Evolutionary conservation across 2,888 invertebrate species (phyloP).

Genomic region (Drosophila monieri): DNA sequence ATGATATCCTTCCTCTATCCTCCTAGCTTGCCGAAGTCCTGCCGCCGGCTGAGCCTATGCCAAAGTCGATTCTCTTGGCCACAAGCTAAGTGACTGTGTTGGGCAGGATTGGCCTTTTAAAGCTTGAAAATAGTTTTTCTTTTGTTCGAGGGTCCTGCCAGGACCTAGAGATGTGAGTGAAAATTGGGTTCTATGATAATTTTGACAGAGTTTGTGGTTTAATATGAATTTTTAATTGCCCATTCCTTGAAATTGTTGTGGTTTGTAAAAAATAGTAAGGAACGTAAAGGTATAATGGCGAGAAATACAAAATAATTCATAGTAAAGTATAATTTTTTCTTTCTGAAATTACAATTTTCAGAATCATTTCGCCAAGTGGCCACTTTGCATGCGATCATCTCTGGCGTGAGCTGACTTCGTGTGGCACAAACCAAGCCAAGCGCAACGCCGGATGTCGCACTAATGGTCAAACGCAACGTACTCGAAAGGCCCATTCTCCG

Average conservation of each 20-base stretch:
- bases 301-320: too few species aligned
- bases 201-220: neutral
- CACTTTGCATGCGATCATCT: slow-evolving; percentile 27
- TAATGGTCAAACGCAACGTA: slow-evolving; percentile 78
- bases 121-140: slow-evolving; percentile 69
- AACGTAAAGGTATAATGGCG: too few species aligned
- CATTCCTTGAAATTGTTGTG: neutral
- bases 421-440: slow-evolving; percentile 62
- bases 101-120: slow-evolving; percentile 40
- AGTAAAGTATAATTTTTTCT: too few species aligned
- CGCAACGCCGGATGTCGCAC: slow-evolving; percentile 82
- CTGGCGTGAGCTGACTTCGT: slow-evolving; percentile 39
- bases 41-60: slow-evolving; percentile 27
- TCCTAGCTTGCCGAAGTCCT: slow-evolving; percentile 4
- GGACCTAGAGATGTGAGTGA: slow-evolving; percentile 15
- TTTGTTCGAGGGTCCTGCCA: slow-evolving; percentile 19
- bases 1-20: slow-evolving; percentile 32
- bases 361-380: neutral
- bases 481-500: slow-evolving; percentile 30
- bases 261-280: too few species aligned
- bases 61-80: slow-evolving; percentile 57
- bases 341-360: neutral
- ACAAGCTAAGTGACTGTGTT: slow-evolving; percentile 67
- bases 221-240: neutral
- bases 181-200: neutral